These are phyloP conservation scores for Drosophila ironensis DNA, from an alignment of 1,140 invertebrate genomes.

Conservation along the genomic window DNA sequence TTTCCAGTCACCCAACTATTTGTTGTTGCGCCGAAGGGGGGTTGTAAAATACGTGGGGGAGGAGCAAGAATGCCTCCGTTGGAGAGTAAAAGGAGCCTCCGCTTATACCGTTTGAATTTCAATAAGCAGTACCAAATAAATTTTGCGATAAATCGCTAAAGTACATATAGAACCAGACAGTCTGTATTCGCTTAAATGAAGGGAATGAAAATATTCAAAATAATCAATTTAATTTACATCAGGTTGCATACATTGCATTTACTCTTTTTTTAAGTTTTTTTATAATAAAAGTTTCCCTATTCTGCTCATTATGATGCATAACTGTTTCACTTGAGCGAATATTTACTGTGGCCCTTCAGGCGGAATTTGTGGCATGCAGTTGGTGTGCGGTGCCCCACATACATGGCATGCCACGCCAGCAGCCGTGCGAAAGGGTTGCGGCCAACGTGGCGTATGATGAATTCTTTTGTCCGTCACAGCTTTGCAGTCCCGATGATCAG, in stretches of 20 bases:
- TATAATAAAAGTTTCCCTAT: no score
- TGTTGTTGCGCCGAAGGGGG: constrained; percentile 4
- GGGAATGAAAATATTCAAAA: background rate
- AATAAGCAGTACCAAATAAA: constrained; percentile 68
- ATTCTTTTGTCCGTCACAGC: constrained; percentile 49
- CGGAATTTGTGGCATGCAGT: constrained; percentile 46
- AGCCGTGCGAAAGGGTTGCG: constrained; percentile 35
- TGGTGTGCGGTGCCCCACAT: constrained; percentile 42
- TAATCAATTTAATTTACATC: background rate
- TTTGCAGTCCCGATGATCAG: constrained; percentile 30
- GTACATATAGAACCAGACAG: constrained; percentile 3
- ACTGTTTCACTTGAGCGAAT: background rate
- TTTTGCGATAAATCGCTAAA: constrained; percentile 59
- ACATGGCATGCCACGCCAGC: constrained; percentile 50
- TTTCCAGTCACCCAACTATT: constrained; percentile 38
- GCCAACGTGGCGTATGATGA: constrained; percentile 75
- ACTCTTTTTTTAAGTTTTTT: no score
- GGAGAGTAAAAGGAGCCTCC: constrained; percentile 8
- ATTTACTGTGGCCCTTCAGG: constrained; percentile 6
- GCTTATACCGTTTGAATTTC: constrained; percentile 60
- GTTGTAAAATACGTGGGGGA: background rate
- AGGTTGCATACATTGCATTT: no score
- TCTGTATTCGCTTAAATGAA: background rate
- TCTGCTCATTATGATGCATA: no score
- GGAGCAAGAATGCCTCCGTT: no score